Conservation (phyloP, 2,888 invertebrate species). For the Orthonevra nobilis region DNA sequence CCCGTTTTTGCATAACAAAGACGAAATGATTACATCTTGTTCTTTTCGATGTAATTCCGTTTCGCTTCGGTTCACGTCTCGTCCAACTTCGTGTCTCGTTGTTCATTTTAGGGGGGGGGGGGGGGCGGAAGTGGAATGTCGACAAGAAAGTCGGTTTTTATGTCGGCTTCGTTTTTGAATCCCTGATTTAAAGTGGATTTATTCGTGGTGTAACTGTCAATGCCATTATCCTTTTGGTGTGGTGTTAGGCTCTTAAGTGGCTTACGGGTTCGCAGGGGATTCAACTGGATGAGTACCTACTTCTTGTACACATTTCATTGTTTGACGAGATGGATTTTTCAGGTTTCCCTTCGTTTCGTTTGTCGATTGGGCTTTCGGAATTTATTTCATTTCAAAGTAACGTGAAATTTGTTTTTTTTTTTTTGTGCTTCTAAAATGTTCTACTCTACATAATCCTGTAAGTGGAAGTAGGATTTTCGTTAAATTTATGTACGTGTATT, state of each 20-base stretch:
- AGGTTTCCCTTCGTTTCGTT: conserved; percentile 2
- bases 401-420: background rate
- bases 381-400: conserved; percentile 10
- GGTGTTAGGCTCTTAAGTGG: conserved; percentile 69
- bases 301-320: conserved; percentile 59
- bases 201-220: conserved; percentile 71
- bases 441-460: conserved; percentile 33
- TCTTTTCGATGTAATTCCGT: conserved; percentile 47
- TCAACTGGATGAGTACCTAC: conserved; percentile 55
- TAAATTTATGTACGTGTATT: background rate
- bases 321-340: conserved; percentile 66
- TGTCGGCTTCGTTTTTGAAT: conserved; percentile 68
- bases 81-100: conserved; percentile 19
- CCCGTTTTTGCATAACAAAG: conserved; percentile 65
- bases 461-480: background rate
- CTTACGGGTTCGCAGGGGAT: conserved; percentile 65
- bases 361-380: conserved; percentile 29
- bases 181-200: conserved; percentile 70
- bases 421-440: background rate
- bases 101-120: no score
- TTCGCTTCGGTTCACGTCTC: background rate
- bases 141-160: conserved; percentile 59
- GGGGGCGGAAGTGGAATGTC: conserved; percentile 26
- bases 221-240: conserved; percentile 68
- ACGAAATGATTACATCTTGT: conserved; percentile 69